Evolutionary conservation across 1,140 invertebrate genomes (phyloP).

Genomic region (Hypothenemus hampei): DNA sequence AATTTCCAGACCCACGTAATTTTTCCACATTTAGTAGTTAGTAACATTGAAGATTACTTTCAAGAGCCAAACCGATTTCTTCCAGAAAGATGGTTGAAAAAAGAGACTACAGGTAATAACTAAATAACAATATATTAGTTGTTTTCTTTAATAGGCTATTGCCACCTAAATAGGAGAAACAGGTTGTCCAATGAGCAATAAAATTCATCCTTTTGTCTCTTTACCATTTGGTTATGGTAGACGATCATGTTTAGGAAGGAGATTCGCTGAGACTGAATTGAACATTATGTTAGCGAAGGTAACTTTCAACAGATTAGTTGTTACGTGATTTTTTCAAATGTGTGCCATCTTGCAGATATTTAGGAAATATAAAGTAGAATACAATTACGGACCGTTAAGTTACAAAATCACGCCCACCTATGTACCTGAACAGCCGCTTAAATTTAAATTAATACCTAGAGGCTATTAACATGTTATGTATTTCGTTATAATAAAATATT

Average conservation of each 20-base stretch:
- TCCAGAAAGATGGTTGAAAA: constrained; percentile 73
- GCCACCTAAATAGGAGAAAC: too few species aligned
- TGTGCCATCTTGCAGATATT: constrained; percentile 51
- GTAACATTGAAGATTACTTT: constrained; percentile 70
- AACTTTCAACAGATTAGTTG: constrained; percentile 10
- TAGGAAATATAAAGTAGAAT: constrained; percentile 60
- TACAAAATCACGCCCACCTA: constrained; percentile 69
- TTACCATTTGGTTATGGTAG: constrained; percentile 79
- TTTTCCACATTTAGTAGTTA: constrained; percentile 76
- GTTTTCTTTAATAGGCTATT: too few species aligned
- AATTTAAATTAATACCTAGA: constrained; percentile 52
- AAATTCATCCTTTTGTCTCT: constrained; percentile 67
- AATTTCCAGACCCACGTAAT: constrained; percentile 68
- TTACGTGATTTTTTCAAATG: background rate
- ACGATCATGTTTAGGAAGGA: constrained; percentile 73
- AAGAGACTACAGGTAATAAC: constrained; percentile 1
- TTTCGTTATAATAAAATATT: background rate
- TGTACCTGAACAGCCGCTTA: constrained; percentile 62
- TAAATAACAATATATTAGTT: too few species aligned
- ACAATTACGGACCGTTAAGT: constrained; percentile 56
- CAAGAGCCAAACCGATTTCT: constrained; percentile 58
- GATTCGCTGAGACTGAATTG: constrained; percentile 77
- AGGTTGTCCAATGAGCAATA: constrained; percentile 33
- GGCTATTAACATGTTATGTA: constrained; percentile 2
- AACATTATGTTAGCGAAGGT: constrained; percentile 65